A percentile compares a stretch with the other conserved stretches of the same genome.
Evolutionary conservation across 2,888 invertebrate species (phyloP).

Genomic region (Parnassius orleans): DNA sequence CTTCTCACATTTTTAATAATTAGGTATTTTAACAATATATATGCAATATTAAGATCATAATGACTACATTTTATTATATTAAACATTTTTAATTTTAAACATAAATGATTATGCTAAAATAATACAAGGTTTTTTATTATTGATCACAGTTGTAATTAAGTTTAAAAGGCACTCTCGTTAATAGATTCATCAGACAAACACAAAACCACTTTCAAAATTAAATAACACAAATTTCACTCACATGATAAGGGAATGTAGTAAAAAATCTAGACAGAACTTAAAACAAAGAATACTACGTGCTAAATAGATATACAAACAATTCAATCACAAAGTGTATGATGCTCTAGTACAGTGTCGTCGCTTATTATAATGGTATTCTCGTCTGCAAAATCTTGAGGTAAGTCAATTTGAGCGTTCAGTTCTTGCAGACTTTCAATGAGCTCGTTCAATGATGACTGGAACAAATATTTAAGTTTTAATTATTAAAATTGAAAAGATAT

Average conservation of each 20-base stretch:
- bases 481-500: no score
- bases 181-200: no score
- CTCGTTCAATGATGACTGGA: slow-evolving; percentile 59
- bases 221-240: background rate
- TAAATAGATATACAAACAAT: slow-evolving; percentile 1
- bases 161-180: no score
- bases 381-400: slow-evolving; percentile 63
- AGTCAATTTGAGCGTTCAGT: slow-evolving; percentile 65
- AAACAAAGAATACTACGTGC: background rate
- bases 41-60: no score
- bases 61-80: no score
- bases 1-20: no score
- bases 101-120: no score
- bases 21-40: no score
- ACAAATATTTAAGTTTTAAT: slow-evolving; percentile 12
- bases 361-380: slow-evolving; percentile 65
- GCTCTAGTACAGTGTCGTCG: slow-evolving; percentile 66
- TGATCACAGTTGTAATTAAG: no score
- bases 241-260: background rate
- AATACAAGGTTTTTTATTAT: no score
- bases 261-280: background rate
- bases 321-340: slow-evolving; percentile 67
- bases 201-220: background rate
- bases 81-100: no score
- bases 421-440: slow-evolving; percentile 66